A percentile compares a stretch with the other conserved stretches of the same genome.
These are phyloP conservation scores for Eulithis prunata DNA, from an alignment of 2,888 invertebrate species.

Conservation along the genomic window DNA sequence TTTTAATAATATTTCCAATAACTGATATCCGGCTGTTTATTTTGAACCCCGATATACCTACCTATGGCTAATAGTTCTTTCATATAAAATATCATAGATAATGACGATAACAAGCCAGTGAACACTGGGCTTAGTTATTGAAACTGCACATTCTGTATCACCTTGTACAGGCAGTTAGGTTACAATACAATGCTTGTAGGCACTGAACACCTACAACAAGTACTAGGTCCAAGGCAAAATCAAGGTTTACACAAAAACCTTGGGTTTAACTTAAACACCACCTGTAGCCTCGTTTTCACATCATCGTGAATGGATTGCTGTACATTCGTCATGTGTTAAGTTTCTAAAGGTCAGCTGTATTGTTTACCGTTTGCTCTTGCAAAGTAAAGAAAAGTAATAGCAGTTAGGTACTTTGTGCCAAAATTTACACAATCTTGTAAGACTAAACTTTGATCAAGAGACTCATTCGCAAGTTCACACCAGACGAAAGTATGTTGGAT, in stretches of 20 bases:
- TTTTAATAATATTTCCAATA: no score
- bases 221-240: constrained; percentile 50
- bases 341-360: constrained; percentile 18
- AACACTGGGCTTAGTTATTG: constrained; percentile 3
- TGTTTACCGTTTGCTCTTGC: neutral
- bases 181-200: constrained; percentile 25
- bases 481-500: no score
- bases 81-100: neutral
- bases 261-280: constrained; percentile 34
- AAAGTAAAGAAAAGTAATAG: neutral
- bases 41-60: no score
- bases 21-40: no score
- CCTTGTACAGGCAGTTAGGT: constrained; percentile 19
- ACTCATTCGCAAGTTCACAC: no score
- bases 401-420: no score
- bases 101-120: neutral
- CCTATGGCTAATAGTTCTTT: no score
- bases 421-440: no score
- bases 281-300: constrained; percentile 29
- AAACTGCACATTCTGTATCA: constrained; percentile 8
- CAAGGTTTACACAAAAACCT: constrained; percentile 49
- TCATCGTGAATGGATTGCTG: constrained; percentile 26
- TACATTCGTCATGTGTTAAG: constrained; percentile 22
- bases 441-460: no score
- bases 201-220: constrained; percentile 14